A percentile compares a stretch with the other conserved stretches of the same genome.
phyloP scores from a whole-genome alignment of 2,797 vertebrate species.

The Chloroceryle inda region DNA sequence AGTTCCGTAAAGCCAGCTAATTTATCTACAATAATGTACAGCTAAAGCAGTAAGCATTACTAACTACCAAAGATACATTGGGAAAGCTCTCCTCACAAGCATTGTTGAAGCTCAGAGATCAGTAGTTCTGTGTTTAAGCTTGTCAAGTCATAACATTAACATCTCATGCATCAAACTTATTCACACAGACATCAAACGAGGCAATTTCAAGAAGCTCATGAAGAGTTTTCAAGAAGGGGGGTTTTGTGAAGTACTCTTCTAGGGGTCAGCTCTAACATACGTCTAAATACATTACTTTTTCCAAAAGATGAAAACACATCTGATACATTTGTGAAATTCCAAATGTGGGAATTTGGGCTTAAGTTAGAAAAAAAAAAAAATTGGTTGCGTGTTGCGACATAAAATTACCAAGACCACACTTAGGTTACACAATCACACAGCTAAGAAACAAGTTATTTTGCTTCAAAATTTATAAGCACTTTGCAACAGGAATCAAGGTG shows the following conservation, averaged over 20 bases:
- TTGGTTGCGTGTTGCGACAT: background rate
- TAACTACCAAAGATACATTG: background rate
- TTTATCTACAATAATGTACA: background rate
- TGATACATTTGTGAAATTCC: background rate
- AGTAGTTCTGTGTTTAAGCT: background rate
- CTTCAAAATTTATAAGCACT: background rate
- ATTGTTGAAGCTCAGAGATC: background rate
- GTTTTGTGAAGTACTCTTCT: background rate
- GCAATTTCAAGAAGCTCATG: background rate
- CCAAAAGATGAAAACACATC: rapidly evolving
- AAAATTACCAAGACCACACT: background rate
- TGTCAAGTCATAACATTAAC: background rate
- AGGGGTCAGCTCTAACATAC: background rate
- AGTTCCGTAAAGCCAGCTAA: background rate
- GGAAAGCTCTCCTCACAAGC: background rate
- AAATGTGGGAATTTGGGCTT: background rate
- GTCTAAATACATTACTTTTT: background rate
- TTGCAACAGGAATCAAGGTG: background rate
- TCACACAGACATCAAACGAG: background rate
- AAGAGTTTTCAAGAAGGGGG: background rate
- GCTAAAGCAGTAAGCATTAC: background rate
- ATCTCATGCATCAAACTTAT: background rate
- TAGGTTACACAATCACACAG: rapidly evolving
- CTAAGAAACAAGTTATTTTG: background rate
- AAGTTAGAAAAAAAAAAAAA: background rate